phyloP scores from a whole-genome alignment of 2,888 invertebrate genomes.

The Xestia sexstrigata region DNA sequence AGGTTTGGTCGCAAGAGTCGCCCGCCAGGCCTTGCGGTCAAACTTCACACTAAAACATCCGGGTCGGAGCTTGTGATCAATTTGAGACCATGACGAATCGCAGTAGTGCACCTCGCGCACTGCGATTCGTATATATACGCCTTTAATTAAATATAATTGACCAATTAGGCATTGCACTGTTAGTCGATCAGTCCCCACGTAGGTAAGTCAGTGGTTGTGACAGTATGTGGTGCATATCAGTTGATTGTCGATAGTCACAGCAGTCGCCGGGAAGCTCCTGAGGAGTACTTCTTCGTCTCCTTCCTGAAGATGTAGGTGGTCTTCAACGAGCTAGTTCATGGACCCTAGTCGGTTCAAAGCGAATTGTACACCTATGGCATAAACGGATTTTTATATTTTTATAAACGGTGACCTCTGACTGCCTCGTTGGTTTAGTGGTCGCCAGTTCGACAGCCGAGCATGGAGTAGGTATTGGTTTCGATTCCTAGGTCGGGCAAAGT shows the following conservation, averaged over 20 bases:
- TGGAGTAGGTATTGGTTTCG: too few species aligned
- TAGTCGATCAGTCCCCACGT: too few species aligned
- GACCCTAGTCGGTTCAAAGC: constrained; percentile 49
- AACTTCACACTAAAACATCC: background rate
- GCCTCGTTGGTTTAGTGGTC: too few species aligned
- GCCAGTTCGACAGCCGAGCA: too few species aligned
- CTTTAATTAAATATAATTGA: too few species aligned
- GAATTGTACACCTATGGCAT: constrained; percentile 44
- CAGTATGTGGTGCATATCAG: constrained; percentile 46
- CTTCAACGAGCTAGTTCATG: constrained; percentile 27
- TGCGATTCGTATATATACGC: too few species aligned
- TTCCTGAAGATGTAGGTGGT: too few species aligned
- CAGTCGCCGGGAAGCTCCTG: background rate
- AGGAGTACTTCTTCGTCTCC: constrained; percentile 11
- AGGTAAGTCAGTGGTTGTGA: constrained; percentile 6
- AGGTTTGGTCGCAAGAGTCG: too few species aligned
- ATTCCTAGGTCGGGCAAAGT: too few species aligned
- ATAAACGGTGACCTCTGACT: too few species aligned
- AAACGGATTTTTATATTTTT: constrained; percentile 21
- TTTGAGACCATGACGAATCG: background rate
- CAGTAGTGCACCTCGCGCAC: too few species aligned
- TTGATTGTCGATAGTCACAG: background rate
- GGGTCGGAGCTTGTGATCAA: background rate
- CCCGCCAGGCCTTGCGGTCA: background rate
- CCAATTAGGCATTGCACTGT: too few species aligned